Evolutionary conservation across 2,797 vertebrate genomes (phyloP).

Genomic region (Sebastiscus tertius): DNA sequence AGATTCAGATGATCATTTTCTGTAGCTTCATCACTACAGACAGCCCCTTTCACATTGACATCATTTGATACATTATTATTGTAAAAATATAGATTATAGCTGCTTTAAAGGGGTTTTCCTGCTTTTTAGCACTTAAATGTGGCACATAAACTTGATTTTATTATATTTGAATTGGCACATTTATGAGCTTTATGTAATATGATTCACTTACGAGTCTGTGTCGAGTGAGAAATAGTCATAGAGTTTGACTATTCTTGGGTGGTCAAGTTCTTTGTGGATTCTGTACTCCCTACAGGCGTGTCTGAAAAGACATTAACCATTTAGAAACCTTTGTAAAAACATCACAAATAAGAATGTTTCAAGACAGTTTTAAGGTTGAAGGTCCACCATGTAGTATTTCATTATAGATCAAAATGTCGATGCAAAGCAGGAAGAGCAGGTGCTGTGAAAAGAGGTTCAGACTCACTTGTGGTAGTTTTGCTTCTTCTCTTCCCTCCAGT

Average conservation of each 20-base stretch:
- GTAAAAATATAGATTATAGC: neutral
- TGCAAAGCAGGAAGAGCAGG: neutral
- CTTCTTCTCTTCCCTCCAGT: constrained; percentile 99
- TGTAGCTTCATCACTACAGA: neutral
- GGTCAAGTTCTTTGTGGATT: constrained; percentile 98
- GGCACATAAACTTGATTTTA: neutral
- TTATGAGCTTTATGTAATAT: neutral
- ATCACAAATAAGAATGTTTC: neutral
- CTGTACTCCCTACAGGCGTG: constrained; percentile 96
- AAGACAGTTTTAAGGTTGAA: neutral
- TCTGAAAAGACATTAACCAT: constrained; percentile 75
- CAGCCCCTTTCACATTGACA: neutral
- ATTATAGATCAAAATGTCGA: neutral
- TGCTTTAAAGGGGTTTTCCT: neutral
- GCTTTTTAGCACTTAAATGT: neutral
- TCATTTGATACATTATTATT: neutral
- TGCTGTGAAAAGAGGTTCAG: too few species aligned
- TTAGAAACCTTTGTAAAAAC: neutral
- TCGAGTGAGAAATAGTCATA: constrained; percentile 97
- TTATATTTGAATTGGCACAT: neutral
- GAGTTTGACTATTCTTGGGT: constrained; percentile 95
- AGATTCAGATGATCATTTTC: neutral
- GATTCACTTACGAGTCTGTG: constrained; percentile 93
- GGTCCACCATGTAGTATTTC: neutral
- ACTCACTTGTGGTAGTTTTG: constrained; percentile 98